A percentile compares a stretch with the other conserved stretches of the same genome.
These are phyloP conservation scores for Cuniculus paca DNA, from an alignment of 2,797 vertebrate species.

Conservation along the genomic window DNA sequence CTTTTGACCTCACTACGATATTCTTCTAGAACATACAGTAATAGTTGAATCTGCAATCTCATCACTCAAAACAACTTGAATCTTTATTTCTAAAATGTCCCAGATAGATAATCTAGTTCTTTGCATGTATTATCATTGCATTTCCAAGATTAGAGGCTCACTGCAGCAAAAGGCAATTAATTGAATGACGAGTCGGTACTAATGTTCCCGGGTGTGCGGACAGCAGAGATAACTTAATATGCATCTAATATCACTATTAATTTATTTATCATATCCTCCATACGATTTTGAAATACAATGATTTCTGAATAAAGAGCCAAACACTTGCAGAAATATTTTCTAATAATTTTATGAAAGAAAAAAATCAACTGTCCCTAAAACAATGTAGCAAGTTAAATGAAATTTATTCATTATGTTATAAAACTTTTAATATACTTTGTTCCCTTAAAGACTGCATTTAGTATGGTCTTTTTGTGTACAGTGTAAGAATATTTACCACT, in stretches of 20 bases:
- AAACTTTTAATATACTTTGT: background rate
- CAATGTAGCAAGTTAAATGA: constrained; percentile 21
- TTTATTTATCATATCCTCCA: constrained; percentile 66
- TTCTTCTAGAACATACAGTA: constrained; percentile 45
- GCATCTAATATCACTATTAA: constrained; percentile 59
- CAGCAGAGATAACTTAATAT: constrained; percentile 70
- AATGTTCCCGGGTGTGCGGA: constrained; percentile 60
- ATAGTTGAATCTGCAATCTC: constrained; percentile 36
- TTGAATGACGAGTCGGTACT: constrained; percentile 63
- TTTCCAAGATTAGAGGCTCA: constrained; percentile 71
- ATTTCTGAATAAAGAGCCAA: constrained; percentile 63
- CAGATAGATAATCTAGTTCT: constrained; percentile 69
- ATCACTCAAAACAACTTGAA: constrained; percentile 25
- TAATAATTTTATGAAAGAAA: constrained; percentile 55
- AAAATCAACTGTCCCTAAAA: constrained; percentile 43
- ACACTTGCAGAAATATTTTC: constrained; percentile 51
- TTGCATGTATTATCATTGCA: background rate
- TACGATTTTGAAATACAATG: constrained; percentile 65
- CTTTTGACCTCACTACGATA: background rate
- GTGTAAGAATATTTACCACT: background rate
- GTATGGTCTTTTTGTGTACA: background rate
- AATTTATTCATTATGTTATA: constrained; percentile 15
- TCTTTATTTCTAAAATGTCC: constrained; percentile 63
- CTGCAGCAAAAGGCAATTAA: constrained; percentile 73
- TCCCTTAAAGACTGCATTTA: background rate